Evolutionary conservation across 1,140 invertebrate genomes (phyloP), one percentile per base, ranked within the genome.

Genomic region (Tyrophagus putrescentiae): DNA sequence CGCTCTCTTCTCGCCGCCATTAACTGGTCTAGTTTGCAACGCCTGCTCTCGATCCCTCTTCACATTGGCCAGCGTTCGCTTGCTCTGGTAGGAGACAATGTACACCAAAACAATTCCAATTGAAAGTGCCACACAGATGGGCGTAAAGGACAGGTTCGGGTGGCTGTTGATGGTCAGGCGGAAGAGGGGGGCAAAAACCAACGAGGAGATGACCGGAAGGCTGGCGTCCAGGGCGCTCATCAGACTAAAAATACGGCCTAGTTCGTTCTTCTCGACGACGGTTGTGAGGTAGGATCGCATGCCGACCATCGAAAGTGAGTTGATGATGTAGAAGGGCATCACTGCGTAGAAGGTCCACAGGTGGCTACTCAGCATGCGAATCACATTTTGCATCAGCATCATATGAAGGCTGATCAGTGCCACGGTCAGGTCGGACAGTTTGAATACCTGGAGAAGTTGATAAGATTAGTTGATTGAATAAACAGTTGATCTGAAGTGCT

Each of bases 171-270:
- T 52, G 4, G 61, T 62, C 53, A 18, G 5, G 5, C 32, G 36
- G 28, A 59, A 62, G 6, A 62, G 13, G 28, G 29, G 18, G 16
- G 61, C 21, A 27, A 39, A 60, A 18, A 62, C 23, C 7, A 28
- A 4, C 9, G 36, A 21, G 0, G 61, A 29, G 11, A 62, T 31
- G 9, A 62, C 9, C 5, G 41, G 54, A 13, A 29, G 23, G 13
- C 25, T n/a, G 6, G 61, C 23, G 9, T 62, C 41, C 34, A 62
- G 21, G 13, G 31, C 16, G 16, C 56, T 36, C 27, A 62, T 18
- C 5, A 60, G 18, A 3, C 16, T 23, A 27, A 61, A 62, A n/a
- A 62, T 48, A 36, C 42, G 27, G 13, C 56, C 61, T 21, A 60
- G 34, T 50, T 62, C 61, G 7, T 58, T 34, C 6, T 7, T 28